These are phyloP conservation scores for Chrysomela aeneicollis DNA, from an alignment of 2,888 invertebrate species.

Conservation along the genomic window DNA sequence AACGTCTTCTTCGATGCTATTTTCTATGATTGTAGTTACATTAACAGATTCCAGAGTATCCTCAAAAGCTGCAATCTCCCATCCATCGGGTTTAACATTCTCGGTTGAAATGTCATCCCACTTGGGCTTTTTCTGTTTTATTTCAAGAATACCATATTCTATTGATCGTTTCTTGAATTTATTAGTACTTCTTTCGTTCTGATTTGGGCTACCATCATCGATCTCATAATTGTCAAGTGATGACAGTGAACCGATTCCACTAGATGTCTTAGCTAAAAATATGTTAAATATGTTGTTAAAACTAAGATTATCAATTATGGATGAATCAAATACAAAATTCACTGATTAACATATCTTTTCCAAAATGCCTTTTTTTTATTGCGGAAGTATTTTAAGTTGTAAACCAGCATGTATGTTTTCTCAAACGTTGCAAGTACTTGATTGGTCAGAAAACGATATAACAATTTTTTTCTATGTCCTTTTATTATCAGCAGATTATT, in stretches of 20 bases:
- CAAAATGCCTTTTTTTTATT: no score
- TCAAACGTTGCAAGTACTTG: no score
- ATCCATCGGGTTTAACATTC: conserved; percentile 18
- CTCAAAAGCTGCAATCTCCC: conserved; percentile 26
- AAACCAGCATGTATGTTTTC: no score
- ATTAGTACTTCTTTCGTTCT: background rate
- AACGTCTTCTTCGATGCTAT: conserved; percentile 13
- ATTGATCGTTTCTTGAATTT: conserved; percentile 4
- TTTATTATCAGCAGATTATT: no score
- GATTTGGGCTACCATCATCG: background rate
- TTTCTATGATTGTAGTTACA: conserved; percentile 23
- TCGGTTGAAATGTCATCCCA: background rate
- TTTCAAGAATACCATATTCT: background rate
- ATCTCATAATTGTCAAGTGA: conserved; percentile 3
- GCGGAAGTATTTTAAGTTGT: no score
- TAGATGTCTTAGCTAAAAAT: background rate
- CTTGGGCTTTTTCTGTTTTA: conserved; percentile 21
- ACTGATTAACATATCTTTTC: no score
- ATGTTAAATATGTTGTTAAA: no score
- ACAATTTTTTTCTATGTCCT: no score
- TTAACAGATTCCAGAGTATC: conserved; percentile 36
- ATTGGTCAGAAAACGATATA: no score
- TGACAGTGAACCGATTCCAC: background rate
- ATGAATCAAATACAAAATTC: no score
- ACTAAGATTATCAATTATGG: no score